Evolutionary conservation across 2,113 vertebrate species (phyloP), one percentile per base, ranked within the genome.

Genomic region (Rhegmatorhina hoffmannsi): DNA sequence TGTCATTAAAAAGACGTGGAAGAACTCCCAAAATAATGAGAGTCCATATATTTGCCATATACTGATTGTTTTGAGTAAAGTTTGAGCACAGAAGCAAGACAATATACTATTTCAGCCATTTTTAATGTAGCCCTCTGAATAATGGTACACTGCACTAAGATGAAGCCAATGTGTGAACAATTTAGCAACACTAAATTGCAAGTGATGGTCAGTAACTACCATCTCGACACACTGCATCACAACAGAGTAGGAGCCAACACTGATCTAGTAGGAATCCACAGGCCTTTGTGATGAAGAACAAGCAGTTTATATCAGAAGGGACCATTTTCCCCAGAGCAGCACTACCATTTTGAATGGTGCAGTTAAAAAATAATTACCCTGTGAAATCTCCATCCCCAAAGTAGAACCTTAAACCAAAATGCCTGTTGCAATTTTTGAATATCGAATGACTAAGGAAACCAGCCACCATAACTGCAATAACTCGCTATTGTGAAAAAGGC

Each of bases 41-140:
- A 34, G 4, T 26, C 33, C 33, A 11, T 5, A 11, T 7, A 44
- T 73, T 44, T 20, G 56, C 13, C 15, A 5, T 8, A 26, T 2
- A 18, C 9, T 4, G 3, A 76, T 34, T 26, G n/a, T 77, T 86
- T 7, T 58, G 20, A 58, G 38, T 26, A 31, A 64, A 3, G 1
- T 60, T 56, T 20, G n/a, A 80, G 36, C 36, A 50, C 5, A 56
- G n/a, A 90, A 78, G 43, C 12, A 56, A 50, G 78, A 5, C 14
- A 1, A n/a, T 13, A 7, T 0, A 21, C 14, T 44, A 26, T n/a
- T 81, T 62, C 34, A 58, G 5, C 20, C 24, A 1, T 8, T 74
- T 81, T 49, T 50, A 43, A 70, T 11, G 14, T 1, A 69, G 9
- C 18, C 14, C 29, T 33, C 52, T 44, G 46, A 92, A 72, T 14